A percentile compares a stretch with the other conserved stretches of the same genome.
Evolutionary conservation across 1,140 invertebrate genomes (phyloP).

Genomic region (Lordiphosa mommai): DNA sequence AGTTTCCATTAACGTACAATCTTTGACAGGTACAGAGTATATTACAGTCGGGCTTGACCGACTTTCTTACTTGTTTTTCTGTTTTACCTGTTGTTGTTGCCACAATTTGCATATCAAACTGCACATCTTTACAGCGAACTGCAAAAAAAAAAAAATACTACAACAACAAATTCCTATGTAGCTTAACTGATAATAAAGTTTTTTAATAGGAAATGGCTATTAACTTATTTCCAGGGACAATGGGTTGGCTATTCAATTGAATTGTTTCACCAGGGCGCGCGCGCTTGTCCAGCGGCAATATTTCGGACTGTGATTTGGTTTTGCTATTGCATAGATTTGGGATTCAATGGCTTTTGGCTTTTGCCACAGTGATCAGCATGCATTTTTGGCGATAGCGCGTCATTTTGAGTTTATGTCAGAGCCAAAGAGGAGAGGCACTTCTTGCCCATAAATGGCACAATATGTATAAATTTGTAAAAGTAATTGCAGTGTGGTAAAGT

Average conservation of each 20-base stretch:
- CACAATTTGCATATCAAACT: slow-evolving; percentile 65
- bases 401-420: slow-evolving; percentile 69
- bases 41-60: too few species aligned
- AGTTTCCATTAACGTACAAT: too few species aligned
- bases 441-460: slow-evolving; percentile 73
- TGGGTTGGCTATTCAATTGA: slow-evolving; percentile 62
- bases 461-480: slow-evolving; percentile 80
- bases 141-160: not conserved
- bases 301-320: slow-evolving; percentile 24
- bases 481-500: slow-evolving; percentile 69
- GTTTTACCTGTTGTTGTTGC: not conserved
- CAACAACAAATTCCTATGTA: slow-evolving; percentile 7
- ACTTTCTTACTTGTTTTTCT: too few species aligned
- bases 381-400: slow-evolving; percentile 74
- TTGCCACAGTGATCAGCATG: slow-evolving; percentile 57
- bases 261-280: slow-evolving; percentile 51
- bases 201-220: slow-evolving; percentile 75
- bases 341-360: slow-evolving; percentile 53
- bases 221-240: slow-evolving; percentile 64
- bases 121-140: slow-evolving; percentile 39
- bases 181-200: slow-evolving; percentile 69
- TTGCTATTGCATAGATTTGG: slow-evolving; percentile 58
- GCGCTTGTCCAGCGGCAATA: slow-evolving; percentile 35
- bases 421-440: slow-evolving; percentile 45
- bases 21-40: too few species aligned